Percentiles rank a stretch among this genome's conserved stretches.
These are phyloP conservation scores for Antheraea pernyi DNA, from an alignment of 1,140 invertebrate species.

Conservation along the genomic window DNA sequence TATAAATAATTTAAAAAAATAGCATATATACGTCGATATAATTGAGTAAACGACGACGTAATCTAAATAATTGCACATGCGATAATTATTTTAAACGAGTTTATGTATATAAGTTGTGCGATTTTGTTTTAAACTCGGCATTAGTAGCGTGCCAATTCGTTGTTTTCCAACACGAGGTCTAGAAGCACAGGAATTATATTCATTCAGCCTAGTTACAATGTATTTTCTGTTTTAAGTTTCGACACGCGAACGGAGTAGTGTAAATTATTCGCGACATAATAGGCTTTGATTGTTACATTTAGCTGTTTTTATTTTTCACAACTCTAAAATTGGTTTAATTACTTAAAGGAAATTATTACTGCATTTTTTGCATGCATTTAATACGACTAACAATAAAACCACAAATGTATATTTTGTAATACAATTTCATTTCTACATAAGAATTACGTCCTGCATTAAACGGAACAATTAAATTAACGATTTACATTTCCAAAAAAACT, in stretches of 20 bases:
- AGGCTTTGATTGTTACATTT: constrained; percentile 13
- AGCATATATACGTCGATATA: neutral
- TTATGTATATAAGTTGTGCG: neutral
- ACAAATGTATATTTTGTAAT: neutral
- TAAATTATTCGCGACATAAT: constrained; percentile 18
- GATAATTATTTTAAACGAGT: neutral
- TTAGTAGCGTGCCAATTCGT: constrained; percentile 8
- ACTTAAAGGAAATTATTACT: too few species aligned
- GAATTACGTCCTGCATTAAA: neutral
- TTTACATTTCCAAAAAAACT: constrained; percentile 11
- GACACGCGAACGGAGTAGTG: constrained; percentile 18
- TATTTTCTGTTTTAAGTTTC: constrained; percentile 11
- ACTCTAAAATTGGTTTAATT: too few species aligned
- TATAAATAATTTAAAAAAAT: too few species aligned
- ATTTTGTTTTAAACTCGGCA: neutral
- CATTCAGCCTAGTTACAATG: constrained; percentile 11
- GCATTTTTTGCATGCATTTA: too few species aligned
- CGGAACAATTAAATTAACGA: neutral
- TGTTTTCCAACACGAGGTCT: constrained; percentile 10
- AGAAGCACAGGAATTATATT: constrained; percentile 9
- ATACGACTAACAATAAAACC: neutral
- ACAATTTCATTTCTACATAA: neutral
- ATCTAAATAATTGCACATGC: neutral
- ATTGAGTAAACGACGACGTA: neutral
- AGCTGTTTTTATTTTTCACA: neutral